Conservation (phyloP, 2,888 invertebrate genomes). For the Mesoligia furuncula region DNA sequence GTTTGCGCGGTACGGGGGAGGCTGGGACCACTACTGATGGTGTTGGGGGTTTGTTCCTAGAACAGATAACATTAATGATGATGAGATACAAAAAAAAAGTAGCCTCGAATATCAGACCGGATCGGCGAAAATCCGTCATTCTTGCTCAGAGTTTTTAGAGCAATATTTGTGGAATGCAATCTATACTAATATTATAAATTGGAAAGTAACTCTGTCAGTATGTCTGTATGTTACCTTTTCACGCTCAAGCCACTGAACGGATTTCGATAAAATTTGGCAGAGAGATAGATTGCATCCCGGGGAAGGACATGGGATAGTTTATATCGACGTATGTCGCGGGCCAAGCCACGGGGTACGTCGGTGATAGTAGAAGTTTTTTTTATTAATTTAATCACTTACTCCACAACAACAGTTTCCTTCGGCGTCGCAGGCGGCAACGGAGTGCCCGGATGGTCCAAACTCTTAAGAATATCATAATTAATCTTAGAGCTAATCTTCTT, state of each 20-base stretch:
- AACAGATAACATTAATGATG: not conserved
- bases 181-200: too few relatives aligned
- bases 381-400: slow-evolving; percentile 59
- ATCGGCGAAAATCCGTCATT: not conserved
- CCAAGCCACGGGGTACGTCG: too few relatives aligned
- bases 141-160: not conserved
- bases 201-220: too few relatives aligned
- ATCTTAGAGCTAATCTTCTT: slow-evolving; percentile 99
- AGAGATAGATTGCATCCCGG: too few relatives aligned
- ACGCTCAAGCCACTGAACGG: too few relatives aligned
- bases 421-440: slow-evolving; percentile 69
- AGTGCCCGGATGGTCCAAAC: slow-evolving; percentile 90
- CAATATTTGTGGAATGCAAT: not conserved
- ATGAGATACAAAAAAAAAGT: not conserved
- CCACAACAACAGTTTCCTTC: slow-evolving; percentile 54
- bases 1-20: slow-evolving; percentile 79
- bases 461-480: slow-evolving; percentile 98
- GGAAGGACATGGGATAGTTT: too few relatives aligned
- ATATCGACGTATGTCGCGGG: too few relatives aligned
- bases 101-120: not conserved
- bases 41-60: slow-evolving; percentile 43
- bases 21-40: slow-evolving; percentile 68
- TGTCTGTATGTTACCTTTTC: too few relatives aligned
- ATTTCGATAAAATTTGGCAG: too few relatives aligned
- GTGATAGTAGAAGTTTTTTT: too few relatives aligned